Conservation (phyloP, 2,113 vertebrate species). For the Syngnathus typhle region DNA sequence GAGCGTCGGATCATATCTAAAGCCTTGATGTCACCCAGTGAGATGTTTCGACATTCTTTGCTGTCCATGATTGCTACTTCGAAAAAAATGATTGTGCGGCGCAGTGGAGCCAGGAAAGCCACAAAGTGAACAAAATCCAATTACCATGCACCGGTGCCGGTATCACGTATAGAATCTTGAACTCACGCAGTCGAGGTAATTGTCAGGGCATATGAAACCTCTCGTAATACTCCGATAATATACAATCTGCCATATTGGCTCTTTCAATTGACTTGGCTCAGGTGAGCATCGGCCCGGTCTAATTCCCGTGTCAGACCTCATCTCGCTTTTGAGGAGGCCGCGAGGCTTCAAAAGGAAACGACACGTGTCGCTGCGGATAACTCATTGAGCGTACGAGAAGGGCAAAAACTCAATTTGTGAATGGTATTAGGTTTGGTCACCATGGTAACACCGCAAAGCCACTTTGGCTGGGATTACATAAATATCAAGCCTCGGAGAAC, state of each 20-base stretch:
- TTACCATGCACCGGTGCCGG: slow-evolving; percentile 31
- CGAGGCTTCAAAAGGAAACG: slow-evolving; percentile 19
- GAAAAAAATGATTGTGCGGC: slow-evolving; percentile 47
- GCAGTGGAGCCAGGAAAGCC: slow-evolving; percentile 30
- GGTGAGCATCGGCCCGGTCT: slow-evolving; percentile 30
- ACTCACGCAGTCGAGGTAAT: slow-evolving; percentile 41
- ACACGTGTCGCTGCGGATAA: slow-evolving; percentile 12
- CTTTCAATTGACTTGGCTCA: slow-evolving; percentile 55
- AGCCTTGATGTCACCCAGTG: background rate
- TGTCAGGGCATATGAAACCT: slow-evolving; percentile 37
- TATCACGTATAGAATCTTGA: slow-evolving; percentile 44
- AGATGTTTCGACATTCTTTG: slow-evolving; percentile 4
- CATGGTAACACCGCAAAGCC: slow-evolving; percentile 28
- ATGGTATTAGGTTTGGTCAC: slow-evolving; percentile 19
- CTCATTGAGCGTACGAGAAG: slow-evolving; percentile 6
- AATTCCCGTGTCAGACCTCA: slow-evolving; percentile 13
- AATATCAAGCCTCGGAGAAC: slow-evolving; percentile 1
- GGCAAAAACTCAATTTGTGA: slow-evolving; percentile 17
- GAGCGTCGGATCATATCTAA: background rate
- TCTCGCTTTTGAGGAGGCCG: slow-evolving; percentile 15
- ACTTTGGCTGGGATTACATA: slow-evolving; percentile 11
- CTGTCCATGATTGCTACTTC: slow-evolving; percentile 41
- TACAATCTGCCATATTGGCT: slow-evolving; percentile 23
- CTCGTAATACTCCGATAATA: slow-evolving; percentile 44
- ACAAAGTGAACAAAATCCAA: slow-evolving; percentile 61